Conservation (phyloP, 1,140 invertebrate species). For the Alviniconcha marisindica region DNA sequence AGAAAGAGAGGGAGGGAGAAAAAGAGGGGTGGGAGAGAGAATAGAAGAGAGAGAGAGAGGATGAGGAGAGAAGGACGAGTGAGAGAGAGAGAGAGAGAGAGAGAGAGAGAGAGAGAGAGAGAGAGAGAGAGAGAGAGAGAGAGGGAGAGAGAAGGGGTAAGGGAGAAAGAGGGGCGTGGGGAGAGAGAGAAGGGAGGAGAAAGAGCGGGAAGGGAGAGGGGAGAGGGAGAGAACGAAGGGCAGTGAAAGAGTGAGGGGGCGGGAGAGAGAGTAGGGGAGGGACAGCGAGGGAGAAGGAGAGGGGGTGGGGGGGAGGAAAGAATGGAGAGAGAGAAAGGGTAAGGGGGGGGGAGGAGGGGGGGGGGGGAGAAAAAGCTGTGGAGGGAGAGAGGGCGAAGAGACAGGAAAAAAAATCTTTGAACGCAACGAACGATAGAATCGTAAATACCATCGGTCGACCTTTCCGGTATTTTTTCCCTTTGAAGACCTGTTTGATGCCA, state of each 20-base stretch:
- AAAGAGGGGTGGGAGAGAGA: background rate
- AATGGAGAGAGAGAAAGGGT: background rate
- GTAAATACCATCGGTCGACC: too few relatives aligned
- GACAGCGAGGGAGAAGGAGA: background rate
- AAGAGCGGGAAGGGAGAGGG: background rate
- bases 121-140: slow-evolving; percentile 20
- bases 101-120: background rate
- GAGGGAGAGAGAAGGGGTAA: background rate
- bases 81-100: slow-evolving; percentile 32
- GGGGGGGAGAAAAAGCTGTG: too few relatives aligned
- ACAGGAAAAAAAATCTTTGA: too few relatives aligned
- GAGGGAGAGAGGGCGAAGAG: too few relatives aligned
- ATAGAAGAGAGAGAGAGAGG: slow-evolving; percentile 24
- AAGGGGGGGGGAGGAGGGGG: background rate
- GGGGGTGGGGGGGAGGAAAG: too few relatives aligned
- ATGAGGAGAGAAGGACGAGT: background rate
- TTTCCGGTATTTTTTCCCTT: too few relatives aligned
- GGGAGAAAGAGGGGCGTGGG: background rate
- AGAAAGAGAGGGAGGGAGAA: slow-evolving; percentile 15
- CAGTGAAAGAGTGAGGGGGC: background rate
- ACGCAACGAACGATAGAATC: too few relatives aligned
- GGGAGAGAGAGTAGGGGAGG: background rate
- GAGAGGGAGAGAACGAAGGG: background rate
- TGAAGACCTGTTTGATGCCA: too few relatives aligned
- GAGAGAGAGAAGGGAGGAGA: slow-evolving; percentile 1